Percentiles rank a stretch among this genome's conserved stretches.
These are phyloP conservation scores for Pterostichus niger DNA, from an alignment of 2,888 invertebrate species.

Conservation along the genomic window DNA sequence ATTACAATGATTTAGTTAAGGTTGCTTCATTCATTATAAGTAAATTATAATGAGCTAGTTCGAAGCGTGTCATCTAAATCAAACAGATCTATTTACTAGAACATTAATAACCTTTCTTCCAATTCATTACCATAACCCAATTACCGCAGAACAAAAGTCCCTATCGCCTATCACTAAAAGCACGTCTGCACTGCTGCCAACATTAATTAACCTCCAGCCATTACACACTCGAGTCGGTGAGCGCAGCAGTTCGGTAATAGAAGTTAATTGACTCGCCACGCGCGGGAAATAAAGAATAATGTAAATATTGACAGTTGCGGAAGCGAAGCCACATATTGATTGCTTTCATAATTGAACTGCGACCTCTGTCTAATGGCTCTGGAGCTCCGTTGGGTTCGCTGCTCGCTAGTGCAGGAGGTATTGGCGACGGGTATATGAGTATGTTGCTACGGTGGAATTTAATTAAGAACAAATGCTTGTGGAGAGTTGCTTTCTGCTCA, in stretches of 20 bases:
- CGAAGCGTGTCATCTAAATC: too few species aligned
- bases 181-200: constrained; percentile 24
- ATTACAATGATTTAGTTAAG: too few species aligned
- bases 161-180: constrained; percentile 22
- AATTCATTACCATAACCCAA: constrained; percentile 29
- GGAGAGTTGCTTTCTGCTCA: not conserved
- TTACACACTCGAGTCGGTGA: constrained; percentile 26
- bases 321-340: constrained; percentile 56
- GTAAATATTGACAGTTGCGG: constrained; percentile 64
- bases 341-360: constrained; percentile 61
- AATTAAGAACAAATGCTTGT: constrained; percentile 12
- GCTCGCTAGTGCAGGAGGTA: constrained; percentile 1
- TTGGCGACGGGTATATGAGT: not conserved
- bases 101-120: not conserved
- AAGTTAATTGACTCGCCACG: constrained; percentile 49
- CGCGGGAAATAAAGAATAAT: constrained; percentile 53
- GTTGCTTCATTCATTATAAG: too few species aligned
- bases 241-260: constrained; percentile 26
- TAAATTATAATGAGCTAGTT: too few species aligned
- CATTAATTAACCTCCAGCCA: constrained; percentile 44
- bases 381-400: constrained; percentile 21
- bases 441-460: constrained; percentile 8
- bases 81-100: too few species aligned
- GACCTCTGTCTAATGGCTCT: constrained; percentile 46
- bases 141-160: constrained; percentile 1